These are phyloP conservation scores for Sphaerolaimus hirsutus DNA, from an alignment of 2,888 invertebrate genomes.

Conservation along the genomic window DNA sequence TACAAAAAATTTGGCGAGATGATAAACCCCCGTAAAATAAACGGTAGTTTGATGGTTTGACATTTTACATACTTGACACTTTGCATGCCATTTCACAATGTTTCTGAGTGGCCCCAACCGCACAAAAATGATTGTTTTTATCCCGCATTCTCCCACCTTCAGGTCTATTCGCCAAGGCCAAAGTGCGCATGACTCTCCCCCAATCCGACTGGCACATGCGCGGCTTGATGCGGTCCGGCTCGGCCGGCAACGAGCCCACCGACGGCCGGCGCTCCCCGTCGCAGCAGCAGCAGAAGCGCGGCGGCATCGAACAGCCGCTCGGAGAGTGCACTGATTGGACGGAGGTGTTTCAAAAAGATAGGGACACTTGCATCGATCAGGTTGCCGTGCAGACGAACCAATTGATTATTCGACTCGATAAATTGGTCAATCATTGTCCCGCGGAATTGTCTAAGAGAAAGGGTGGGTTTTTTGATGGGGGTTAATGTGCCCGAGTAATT, in stretches of 20 bases:
- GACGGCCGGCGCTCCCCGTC: no score
- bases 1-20: no score
- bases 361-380: constrained; percentile 51
- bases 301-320: no score
- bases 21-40: no score
- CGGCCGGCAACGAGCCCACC: neutral
- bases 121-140: no score
- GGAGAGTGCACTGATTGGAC: constrained; percentile 42
- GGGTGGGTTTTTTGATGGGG: constrained; percentile 11
- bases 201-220: no score
- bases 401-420: constrained; percentile 68
- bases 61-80: no score
- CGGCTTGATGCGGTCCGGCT: no score
- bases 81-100: no score
- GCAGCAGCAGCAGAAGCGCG: no score
- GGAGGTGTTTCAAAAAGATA: constrained; percentile 44
- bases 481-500: neutral
- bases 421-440: constrained; percentile 57
- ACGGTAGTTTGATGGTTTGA: no score
- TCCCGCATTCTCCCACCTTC: constrained; percentile 4
- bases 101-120: no score
- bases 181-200: constrained; percentile 52
- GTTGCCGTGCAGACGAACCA: constrained; percentile 84
- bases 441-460: constrained; percentile 27
- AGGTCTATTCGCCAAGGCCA: constrained; percentile 49